Conservation (phyloP, 2,113 vertebrate species). For the Bungarus multicinctus region DNA sequence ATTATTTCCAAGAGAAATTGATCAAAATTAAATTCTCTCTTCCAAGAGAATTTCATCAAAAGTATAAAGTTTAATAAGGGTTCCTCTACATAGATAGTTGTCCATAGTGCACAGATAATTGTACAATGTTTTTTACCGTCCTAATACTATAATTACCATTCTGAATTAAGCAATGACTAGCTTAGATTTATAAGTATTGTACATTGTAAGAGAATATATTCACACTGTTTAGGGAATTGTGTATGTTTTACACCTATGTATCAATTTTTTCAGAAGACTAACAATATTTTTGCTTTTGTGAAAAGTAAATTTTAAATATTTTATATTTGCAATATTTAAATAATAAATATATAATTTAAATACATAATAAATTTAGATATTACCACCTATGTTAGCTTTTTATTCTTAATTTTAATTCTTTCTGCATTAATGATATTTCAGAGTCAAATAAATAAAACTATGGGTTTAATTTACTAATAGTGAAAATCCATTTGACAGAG, state of each 20-base stretch:
- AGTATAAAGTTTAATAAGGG: not conserved
- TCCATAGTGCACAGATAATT: not conserved
- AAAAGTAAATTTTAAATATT: not conserved
- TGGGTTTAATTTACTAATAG: not conserved
- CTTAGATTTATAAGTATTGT: not conserved
- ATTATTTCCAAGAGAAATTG: not conserved
- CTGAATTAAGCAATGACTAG: not conserved
- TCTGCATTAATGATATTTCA: not conserved
- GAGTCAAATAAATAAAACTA: not conserved
- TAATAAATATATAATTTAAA: too few relatives aligned
- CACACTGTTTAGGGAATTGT: not conserved
- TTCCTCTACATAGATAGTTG: too few relatives aligned
- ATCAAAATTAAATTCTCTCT: not conserved
- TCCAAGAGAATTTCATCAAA: not conserved
- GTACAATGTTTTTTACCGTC: not conserved
- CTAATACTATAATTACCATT: too few relatives aligned
- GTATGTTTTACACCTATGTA: too few relatives aligned
- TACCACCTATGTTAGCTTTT: not conserved
- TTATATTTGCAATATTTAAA: not conserved
- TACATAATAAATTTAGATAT: not conserved
- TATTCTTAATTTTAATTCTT: not conserved
- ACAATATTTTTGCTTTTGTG: not conserved
- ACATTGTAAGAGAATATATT: not conserved
- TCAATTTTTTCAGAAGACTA: not conserved
- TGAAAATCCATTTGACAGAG: too few relatives aligned